Base-by-base conservation (phyloP, 2,113 vertebrate species). In the Holacanthus passer region DNA sequence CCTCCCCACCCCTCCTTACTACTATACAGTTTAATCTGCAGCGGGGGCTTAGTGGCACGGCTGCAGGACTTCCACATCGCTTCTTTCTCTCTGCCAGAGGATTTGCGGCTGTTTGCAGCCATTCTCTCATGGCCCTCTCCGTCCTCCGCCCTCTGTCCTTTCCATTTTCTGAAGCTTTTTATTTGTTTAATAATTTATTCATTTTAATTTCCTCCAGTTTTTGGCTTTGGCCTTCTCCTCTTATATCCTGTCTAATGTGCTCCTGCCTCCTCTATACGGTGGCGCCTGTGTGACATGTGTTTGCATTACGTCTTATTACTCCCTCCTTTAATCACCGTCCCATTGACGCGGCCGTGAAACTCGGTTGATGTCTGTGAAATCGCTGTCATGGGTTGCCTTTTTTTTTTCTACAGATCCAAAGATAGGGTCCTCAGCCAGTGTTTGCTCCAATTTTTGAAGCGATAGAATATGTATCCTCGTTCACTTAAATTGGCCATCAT, bases 41-140 rank as follows among this genome's bases (percentile, higher is more conserved):
- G 82, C 71, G n/a, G 83, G 81, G 85, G 87, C 84, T 93, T 91
- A 93, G 88, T 77, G 71, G 89, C 84, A 86, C 52, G 67, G 81
- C 83, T 89, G 90, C 87, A 93, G 89, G 83, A 91, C 91, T 91
- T 92, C 90, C 90, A 92, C 87, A 88, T 92, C 87, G 87, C 86
- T 88, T 87, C 48, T 89, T 79, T 80, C 79, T 78, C 79, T 60
- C 75, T 65, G 73, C 83, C 86, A 76, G 86, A 84, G 85, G 88
- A 90, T 93, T 86, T 88, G 85, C 69, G 64, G 77, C 78, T 85
- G 84, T 86, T 87, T 65, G 55, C 64, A 72, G 68, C 67, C 53
- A 39, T 50, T 64, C 72, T 75, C 20, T 27, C 27, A n/a, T 72
- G 69, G 50, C 76, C 77, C 55, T 56, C 27, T 65, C 58, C 22